Evolutionary conservation across 2,113 vertebrate genomes (phyloP), one percentile per base, ranked within the genome.

Genomic region (Tauraco erythrolophus): DNA sequence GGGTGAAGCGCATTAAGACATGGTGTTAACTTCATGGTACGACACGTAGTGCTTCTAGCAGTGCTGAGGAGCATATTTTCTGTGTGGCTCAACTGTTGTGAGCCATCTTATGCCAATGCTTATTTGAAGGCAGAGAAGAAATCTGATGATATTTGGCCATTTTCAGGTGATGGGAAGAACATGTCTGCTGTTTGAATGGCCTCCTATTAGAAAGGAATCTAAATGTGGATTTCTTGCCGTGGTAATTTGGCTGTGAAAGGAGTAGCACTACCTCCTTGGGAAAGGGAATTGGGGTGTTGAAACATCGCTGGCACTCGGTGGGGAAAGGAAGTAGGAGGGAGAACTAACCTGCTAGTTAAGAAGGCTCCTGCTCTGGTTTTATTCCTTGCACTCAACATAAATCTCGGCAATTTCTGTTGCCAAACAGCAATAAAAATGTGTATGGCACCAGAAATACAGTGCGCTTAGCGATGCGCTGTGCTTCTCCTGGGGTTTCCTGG

Each of bases 381-480:
- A 18, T n/a, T 64, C 60, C 81, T 81, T 57, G 14, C 51, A 1
- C 41, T 82, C 5, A 9, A 0, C 7, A 0, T 61, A 8, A 5
- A 21, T 24, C 30, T 21, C 4, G 6, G 31, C 33, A 8, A 0
- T 43, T 62, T n/a, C 50, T n/a, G 41, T 27, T 33, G 62, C 78
- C 72, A 31, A 31, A 1, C 56, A 8, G 54, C 84, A 46, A 9
- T 8, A 37, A 37, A 35, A 30, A 7, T 1, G 21, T 6, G 46
- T 11, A 10, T 46, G 79, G 74, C 45, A 35, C 3, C 6, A 31
- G 71, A n/a, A 69, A 1, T 3, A 1, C 6, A 9, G 2, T 0
- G 6, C 41, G 69, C 46, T 13, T 19, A 6, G 18, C 3, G 0
- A 7, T 5, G 24, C 8, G 0, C 23, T 6, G 0, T 2, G 35